These are phyloP conservation scores for Siderastrea radians DNA, from an alignment of 92 coral and sea anemone species.

Conservation along the genomic window DNA sequence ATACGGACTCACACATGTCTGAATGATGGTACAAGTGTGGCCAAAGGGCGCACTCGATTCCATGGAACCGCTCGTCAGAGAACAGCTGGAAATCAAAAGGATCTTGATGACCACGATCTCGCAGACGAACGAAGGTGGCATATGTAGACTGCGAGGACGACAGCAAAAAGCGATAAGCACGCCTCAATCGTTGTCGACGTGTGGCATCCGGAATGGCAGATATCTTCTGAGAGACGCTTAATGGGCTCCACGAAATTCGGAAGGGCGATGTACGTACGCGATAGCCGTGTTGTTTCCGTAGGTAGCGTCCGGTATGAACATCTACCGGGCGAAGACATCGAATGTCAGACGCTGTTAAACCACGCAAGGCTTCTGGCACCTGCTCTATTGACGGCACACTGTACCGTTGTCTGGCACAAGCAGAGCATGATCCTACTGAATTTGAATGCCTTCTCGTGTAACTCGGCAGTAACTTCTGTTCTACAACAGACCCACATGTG, in stretches of 20 bases:
- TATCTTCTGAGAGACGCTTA: neutral
- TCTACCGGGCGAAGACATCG: neutral
- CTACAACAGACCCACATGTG: too few species aligned
- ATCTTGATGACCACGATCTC: neutral
- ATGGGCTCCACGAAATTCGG: neutral
- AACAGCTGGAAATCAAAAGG: neutral
- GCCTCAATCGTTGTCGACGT: neutral
- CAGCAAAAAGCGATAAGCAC: neutral
- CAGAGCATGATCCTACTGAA: too few species aligned
- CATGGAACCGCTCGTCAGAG: neutral
- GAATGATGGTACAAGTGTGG: constrained; percentile 9
- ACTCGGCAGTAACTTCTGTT: too few species aligned
- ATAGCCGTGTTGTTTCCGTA: constrained; percentile 20
- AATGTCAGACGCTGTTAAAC: neutral
- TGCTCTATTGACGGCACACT: neutral
- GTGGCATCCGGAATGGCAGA: neutral
- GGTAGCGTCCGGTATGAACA: constrained; percentile 17
- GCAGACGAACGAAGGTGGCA: neutral
- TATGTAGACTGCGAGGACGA: neutral
- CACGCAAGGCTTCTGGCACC: neutral
- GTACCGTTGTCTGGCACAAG: too few species aligned
- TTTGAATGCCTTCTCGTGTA: too few species aligned
- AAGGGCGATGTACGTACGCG: neutral
- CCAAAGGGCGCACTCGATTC: constrained; percentile 18
- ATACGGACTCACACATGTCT: constrained; percentile 11